Base-by-base conservation (phyloP, 1,140 invertebrate species). In the Drosophila bipectinata region DNA sequence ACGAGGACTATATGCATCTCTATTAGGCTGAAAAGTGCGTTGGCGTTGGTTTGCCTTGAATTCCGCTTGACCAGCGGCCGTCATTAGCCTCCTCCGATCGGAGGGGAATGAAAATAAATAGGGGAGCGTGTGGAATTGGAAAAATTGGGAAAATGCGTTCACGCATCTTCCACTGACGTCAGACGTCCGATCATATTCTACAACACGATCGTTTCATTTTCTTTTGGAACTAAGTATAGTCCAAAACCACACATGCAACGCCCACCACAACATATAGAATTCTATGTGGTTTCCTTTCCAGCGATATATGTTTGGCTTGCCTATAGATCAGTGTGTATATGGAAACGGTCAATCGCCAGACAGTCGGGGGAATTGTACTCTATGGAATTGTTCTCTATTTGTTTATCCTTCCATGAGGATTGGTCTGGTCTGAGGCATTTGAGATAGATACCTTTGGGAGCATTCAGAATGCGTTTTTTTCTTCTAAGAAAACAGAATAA, bases 41-140 rank as follows among this genome's bases (percentile, higher is more conserved):
- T 76, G 78, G 82, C 82, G 78, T 85, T 60, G 51, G 69, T 67
- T 85, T 49, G 82, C 82, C 82, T 85, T 85, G 82, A 85, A 85
- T 87, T 77, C 58, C 28, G 32, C 56, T 60, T 55, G 39, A 47
- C 69, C 63, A 73, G 67, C 56, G 48, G 51, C 57, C 34, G 73
- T 64, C 28, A 10, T 44, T 57, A 18, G 53, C 7, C 15, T 41
- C 7, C 14, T 47, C 18, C 21, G 9, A 47, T 45, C 15, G 14
- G 4, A 18, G 41, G 41, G 1, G 41, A 45, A 45, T 18, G 15
- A 18, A 18, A 45, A 45, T 18, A 45, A 15, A 18, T 18, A 45
- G 9, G 28, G 21, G 48, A 21, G 41, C 30, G 34, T 15, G 21
- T 21, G 44, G 44, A 21, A 21, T 21, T 21, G 21, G 5, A 28